phyloP scores from a whole-genome alignment of 2,113 vertebrate species.

The Axis porcinus region DNA sequence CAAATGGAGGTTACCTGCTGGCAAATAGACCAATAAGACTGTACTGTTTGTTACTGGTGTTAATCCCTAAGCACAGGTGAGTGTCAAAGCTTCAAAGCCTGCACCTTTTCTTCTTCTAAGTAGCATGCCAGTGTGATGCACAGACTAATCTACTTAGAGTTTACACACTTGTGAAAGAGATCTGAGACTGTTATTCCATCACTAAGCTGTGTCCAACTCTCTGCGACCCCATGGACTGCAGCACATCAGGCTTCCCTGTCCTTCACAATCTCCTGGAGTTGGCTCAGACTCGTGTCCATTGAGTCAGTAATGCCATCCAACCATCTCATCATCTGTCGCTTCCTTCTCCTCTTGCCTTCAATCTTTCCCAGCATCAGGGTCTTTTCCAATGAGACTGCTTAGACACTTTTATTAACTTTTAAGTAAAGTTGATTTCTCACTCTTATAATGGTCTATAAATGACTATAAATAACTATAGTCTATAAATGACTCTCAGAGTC shows the following conservation, averaged over 20 bases:
- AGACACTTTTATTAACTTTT: not conserved
- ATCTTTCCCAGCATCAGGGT: not conserved
- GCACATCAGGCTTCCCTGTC: not conserved
- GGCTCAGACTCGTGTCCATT: not conserved
- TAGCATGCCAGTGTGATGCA: fast-evolving
- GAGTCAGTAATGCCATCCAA: not conserved
- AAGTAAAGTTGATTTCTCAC: not conserved
- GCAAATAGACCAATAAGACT: not conserved
- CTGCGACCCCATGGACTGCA: not conserved
- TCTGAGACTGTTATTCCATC: not conserved
- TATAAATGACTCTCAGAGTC: not conserved
- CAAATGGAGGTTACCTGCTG: not conserved
- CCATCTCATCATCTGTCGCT: not conserved
- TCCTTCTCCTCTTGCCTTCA: not conserved
- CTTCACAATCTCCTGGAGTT: not conserved
- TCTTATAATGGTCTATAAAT: not conserved
- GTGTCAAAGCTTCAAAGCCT: not conserved
- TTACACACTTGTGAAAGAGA: not conserved
- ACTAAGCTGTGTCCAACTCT: not conserved
- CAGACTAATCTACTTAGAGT: not conserved
- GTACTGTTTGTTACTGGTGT: not conserved
- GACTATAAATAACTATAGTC: not conserved
- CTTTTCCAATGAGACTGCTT: not conserved
- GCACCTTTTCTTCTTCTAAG: not conserved
- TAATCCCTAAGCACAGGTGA: not conserved